Percentiles rank a stretch among this genome's conserved stretches.
These are phyloP conservation scores for Caenorhabditis sp. DNA, from an alignment of 2,888 invertebrate species.

Conservation along the genomic window DNA sequence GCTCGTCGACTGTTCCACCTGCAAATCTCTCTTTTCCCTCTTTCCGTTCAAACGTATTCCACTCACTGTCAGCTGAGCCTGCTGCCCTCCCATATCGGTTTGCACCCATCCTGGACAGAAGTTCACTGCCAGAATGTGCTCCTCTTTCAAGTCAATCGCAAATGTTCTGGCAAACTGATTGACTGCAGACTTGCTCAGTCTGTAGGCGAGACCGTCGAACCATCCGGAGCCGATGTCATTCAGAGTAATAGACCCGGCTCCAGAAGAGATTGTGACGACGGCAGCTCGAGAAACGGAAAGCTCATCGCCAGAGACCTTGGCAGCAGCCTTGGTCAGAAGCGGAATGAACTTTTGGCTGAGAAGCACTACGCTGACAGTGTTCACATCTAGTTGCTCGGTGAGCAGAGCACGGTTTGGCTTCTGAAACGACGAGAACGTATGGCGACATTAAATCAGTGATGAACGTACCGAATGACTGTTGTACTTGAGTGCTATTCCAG, in stretches of 20 bases:
- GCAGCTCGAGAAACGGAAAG: conserved; percentile 39
- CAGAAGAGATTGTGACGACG: conserved; percentile 58
- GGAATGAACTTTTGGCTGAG: conserved; percentile 58
- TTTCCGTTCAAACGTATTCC: not conserved
- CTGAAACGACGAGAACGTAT: too few species aligned
- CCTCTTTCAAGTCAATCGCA: conserved; percentile 54
- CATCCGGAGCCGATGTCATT: conserved; percentile 54
- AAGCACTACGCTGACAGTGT: conserved; percentile 81
- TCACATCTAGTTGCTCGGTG: conserved; percentile 85
- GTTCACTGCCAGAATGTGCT: conserved; percentile 60
- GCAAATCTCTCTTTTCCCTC: not conserved
- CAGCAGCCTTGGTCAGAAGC: conserved; percentile 48
- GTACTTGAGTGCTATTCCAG: conserved; percentile 1
- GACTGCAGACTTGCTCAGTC: conserved; percentile 66
- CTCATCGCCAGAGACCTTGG: conserved; percentile 34
- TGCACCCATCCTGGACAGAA: conserved; percentile 69
- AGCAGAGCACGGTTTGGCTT: conserved; percentile 82
- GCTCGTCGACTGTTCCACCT: conserved; percentile 42
- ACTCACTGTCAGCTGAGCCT: conserved; percentile 41
- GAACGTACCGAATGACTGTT: not conserved
- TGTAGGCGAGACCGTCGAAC: conserved; percentile 53
- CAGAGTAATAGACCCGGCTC: conserved; percentile 53
- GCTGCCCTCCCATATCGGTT: conserved; percentile 68
- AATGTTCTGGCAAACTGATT: conserved; percentile 67
- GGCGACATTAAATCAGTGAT: too few species aligned